Evolutionary conservation across 1,140 invertebrate species (phyloP).

Genomic region (Eulimnadia texana): DNA sequence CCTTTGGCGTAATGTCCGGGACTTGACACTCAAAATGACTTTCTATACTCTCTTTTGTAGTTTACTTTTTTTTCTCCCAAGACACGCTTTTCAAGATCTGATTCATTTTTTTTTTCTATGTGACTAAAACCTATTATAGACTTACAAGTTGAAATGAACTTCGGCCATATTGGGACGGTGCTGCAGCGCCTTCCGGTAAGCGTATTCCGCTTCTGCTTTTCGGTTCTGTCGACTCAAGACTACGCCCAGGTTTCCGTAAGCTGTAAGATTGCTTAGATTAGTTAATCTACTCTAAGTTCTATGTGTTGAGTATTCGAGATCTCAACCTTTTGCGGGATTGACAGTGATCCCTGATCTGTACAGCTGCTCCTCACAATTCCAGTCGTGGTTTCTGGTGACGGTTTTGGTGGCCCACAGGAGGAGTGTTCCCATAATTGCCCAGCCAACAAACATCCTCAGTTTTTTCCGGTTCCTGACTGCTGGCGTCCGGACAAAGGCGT

Average conservation of each 20-base stretch:
- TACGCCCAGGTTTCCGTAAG: slow-evolving; percentile 83
- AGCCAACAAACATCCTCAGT: too few species aligned
- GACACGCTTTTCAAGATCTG: not conserved
- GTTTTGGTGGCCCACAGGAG: slow-evolving; percentile 61
- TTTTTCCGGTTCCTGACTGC: too few species aligned
- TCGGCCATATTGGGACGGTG: slow-evolving; percentile 90
- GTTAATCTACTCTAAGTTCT: too few species aligned
- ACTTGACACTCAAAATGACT: not conserved
- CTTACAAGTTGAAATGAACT: slow-evolving; percentile 95
- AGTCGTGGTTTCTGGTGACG: slow-evolving; percentile 68
- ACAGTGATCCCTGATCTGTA: slow-evolving; percentile 77
- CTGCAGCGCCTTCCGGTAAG: slow-evolving; percentile 67
- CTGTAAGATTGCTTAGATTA: slow-evolving; percentile 31
- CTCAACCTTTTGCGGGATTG: slow-evolving; percentile 91
- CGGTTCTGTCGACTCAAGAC: slow-evolving; percentile 71
- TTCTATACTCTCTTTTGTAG: not conserved
- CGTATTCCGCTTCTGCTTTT: slow-evolving; percentile 66
- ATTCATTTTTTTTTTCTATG: not conserved
- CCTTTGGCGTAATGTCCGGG: not conserved
- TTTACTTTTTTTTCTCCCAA: not conserved
- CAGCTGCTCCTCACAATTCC: slow-evolving; percentile 80
- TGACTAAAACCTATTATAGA: slow-evolving; percentile 25
- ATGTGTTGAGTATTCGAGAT: too few species aligned
- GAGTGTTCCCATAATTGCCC: slow-evolving; percentile 33
- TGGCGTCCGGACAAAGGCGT: slow-evolving; percentile 27